Conservation (phyloP, 2,888 invertebrate genomes). For the Eurytoma adleriae region DNA sequence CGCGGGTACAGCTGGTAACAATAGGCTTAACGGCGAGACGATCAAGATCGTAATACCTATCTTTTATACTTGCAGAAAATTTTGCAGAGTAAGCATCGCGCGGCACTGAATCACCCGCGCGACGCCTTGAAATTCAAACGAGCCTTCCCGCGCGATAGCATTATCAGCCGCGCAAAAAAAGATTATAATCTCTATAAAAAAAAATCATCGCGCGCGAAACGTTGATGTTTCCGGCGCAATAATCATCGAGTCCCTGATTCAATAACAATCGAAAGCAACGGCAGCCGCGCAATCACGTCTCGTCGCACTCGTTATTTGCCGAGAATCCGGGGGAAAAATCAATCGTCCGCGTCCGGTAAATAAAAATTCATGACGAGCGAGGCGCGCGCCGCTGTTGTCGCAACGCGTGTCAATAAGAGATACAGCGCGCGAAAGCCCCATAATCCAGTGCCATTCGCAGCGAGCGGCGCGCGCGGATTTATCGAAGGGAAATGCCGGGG, state of each 20-base stretch:
- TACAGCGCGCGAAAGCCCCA: conserved; percentile 36
- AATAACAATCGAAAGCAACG: conserved; percentile 36
- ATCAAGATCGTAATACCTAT: no score
- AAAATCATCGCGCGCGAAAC: neutral
- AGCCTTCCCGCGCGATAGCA: no score
- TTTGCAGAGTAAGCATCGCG: no score
- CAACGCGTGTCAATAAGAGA: conserved; percentile 54
- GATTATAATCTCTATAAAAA: neutral
- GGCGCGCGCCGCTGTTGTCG: conserved; percentile 23
- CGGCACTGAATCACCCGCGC: no score
- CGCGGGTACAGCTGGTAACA: no score
- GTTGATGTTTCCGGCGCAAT: conserved; percentile 10
- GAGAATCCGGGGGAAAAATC: conserved; percentile 46
- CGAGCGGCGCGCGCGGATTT: conserved; percentile 11
- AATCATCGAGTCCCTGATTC: conserved; percentile 42
- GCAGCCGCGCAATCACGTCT: neutral
- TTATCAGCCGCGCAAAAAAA: neutral
- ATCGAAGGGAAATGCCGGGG: conserved; percentile 31
- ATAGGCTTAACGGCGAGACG: no score
- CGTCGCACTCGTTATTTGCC: conserved; percentile 39
- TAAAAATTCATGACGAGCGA: conserved; percentile 52
- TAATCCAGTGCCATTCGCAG: conserved; percentile 49
- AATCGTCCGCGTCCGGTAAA: conserved; percentile 41
- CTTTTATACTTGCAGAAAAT: no score
- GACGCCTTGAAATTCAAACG: no score